phyloP scores from a whole-genome alignment of 2,797 vertebrate genomes.

The Danio jaintianensis region DNA sequence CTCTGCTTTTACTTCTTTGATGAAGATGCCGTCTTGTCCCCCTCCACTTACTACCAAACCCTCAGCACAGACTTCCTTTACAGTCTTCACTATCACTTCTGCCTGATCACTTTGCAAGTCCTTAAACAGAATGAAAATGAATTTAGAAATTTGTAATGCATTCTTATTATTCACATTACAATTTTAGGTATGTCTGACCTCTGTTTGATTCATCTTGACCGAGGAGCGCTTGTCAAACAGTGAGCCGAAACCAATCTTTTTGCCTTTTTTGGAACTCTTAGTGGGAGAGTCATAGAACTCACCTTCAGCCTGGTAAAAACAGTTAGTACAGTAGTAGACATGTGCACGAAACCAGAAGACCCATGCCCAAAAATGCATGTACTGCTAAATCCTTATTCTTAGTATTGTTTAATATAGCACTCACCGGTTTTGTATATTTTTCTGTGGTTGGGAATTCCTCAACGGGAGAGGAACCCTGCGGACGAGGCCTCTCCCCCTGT shows the following conservation, averaged over 20 bases:
- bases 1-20: constrained; percentile 89
- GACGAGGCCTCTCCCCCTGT: constrained; percentile 90
- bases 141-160: not conserved
- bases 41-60: constrained; percentile 90
- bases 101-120: constrained; percentile 77
- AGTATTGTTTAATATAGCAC: not conserved
- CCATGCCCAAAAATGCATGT: too few species aligned
- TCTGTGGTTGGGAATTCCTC: constrained; percentile 85
- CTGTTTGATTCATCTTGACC: constrained; percentile 83
- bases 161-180: not conserved
- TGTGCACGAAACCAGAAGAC: too few species aligned
- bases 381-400: too few species aligned
- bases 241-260: constrained; percentile 77
- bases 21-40: constrained; percentile 88
- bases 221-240: constrained; percentile 80
- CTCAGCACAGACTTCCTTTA: constrained; percentile 85
- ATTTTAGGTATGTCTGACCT: constrained; percentile 78
- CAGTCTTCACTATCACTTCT: constrained; percentile 86
- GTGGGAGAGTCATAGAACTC: constrained; percentile 70
- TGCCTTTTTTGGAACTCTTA: constrained; percentile 78
- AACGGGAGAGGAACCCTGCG: constrained; percentile 96
- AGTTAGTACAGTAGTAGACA: not conserved
- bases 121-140: constrained; percentile 66
- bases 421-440: constrained; percentile 83
- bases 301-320: constrained; percentile 67